Conservation (phyloP, 2,888 invertebrate species). For the Acleris holmiana region DNA sequence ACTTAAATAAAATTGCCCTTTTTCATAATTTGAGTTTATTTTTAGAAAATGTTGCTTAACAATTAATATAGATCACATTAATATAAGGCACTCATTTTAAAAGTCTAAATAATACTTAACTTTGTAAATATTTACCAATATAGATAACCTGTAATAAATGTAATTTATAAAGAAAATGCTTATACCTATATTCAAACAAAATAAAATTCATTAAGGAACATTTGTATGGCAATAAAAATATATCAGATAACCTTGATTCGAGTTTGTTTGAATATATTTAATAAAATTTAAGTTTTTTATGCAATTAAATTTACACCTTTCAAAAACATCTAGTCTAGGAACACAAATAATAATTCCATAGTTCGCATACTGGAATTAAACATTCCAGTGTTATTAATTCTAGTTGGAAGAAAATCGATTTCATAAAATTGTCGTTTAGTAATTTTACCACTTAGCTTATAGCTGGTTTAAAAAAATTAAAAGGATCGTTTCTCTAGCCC, state of each 20-base stretch:
- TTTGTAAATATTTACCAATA: constrained; percentile 13
- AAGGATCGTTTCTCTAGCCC: no score
- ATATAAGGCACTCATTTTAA: constrained; percentile 28
- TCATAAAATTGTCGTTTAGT: no score
- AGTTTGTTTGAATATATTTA: constrained; percentile 16
- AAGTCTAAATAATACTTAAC: constrained; percentile 34
- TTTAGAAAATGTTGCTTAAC: constrained; percentile 14
- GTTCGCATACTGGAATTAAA: no score
- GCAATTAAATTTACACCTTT: background rate
- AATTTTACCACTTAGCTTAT: no score
- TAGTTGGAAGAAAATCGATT: no score
- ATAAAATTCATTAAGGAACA: background rate
- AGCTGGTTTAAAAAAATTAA: no score
- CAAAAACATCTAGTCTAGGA: no score
- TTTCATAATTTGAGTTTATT: constrained; percentile 16
- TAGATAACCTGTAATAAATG: constrained; percentile 12
- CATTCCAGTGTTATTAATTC: no score
- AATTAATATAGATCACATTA: constrained; percentile 19
- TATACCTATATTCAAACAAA: background rate
- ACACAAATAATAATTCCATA: no score
- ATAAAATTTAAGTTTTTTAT: background rate
- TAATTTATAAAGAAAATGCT: background rate
- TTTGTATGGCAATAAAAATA: constrained; percentile 11
- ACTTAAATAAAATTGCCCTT: background rate
- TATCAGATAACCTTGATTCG: constrained; percentile 20